Conservation (phyloP, 2,797 vertebrate genomes). For the Chelidonichthys spinosus region DNA sequence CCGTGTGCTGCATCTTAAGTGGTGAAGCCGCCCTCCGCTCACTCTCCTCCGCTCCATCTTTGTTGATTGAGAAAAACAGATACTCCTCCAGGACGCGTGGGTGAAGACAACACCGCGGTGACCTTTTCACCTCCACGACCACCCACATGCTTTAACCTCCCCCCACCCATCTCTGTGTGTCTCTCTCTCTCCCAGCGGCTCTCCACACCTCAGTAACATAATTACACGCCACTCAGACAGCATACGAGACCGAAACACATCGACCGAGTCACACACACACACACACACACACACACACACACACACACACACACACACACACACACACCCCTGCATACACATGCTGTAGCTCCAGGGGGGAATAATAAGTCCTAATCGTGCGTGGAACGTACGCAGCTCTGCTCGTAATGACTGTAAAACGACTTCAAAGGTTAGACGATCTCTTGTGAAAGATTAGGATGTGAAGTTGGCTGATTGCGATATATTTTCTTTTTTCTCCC, state of each 20-base stretch:
- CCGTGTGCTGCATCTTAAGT: slow-evolving; percentile 3
- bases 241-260: slow-evolving; percentile 26
- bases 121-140: slow-evolving; percentile 69
- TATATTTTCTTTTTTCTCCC: neutral
- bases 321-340: slow-evolving; percentile 10
- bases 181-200: slow-evolving; percentile 25
- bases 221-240: slow-evolving; percentile 37
- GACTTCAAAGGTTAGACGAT: slow-evolving; percentile 65
- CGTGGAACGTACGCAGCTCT: slow-evolving; percentile 32
- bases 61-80: slow-evolving; percentile 71
- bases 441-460: slow-evolving; percentile 36
- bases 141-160: slow-evolving; percentile 37
- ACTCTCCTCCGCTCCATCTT: slow-evolving; percentile 15
- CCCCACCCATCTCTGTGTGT: neutral
- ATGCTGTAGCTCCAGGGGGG: slow-evolving; percentile 12
- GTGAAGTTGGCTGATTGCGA: slow-evolving; percentile 17
- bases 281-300: slow-evolving; percentile 26
- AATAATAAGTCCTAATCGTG: slow-evolving; percentile 49
- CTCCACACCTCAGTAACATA: slow-evolving; percentile 57
- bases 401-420: slow-evolving; percentile 53
- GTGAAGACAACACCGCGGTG: slow-evolving; percentile 39
- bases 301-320: slow-evolving; percentile 29
- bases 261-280: slow-evolving; percentile 28
- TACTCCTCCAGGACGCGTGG: slow-evolving; percentile 23
- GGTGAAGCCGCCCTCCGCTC: slow-evolving; percentile 6